Conservation (phyloP, 2,888 invertebrate genomes). For the Metacarcinus magister region DNA sequence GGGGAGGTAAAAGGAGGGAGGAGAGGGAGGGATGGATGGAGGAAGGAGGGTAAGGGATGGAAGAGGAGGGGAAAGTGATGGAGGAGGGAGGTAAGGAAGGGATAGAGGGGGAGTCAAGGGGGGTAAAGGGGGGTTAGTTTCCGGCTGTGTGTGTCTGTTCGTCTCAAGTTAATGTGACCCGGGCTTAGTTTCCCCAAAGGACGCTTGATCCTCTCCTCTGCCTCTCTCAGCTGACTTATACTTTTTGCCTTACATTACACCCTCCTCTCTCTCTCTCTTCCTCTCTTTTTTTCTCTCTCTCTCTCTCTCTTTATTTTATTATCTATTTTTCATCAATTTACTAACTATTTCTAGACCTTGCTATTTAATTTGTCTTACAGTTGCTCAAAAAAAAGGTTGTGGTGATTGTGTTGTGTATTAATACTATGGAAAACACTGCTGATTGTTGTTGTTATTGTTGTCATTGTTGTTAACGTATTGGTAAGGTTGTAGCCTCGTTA, state of each 20-base stretch:
- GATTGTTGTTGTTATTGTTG: too few relatives aligned
- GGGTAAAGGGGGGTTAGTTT: background rate
- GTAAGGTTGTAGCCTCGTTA: too few relatives aligned
- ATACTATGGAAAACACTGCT: too few relatives aligned
- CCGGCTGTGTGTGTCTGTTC: slow-evolving; percentile 8
- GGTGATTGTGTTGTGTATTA: too few relatives aligned
- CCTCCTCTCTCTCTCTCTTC: background rate
- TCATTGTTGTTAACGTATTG: too few relatives aligned
- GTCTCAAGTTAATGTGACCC: background rate
- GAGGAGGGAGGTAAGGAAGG: background rate
- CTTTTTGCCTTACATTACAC: too few relatives aligned
- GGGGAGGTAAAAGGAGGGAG: background rate
- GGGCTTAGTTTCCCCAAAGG: background rate
- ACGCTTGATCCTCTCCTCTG: background rate
- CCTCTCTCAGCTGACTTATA: background rate
- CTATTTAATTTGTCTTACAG: background rate
- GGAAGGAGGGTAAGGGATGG: background rate
- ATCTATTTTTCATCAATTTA: background rate
- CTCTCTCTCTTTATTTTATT: background rate
- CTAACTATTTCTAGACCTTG: background rate
- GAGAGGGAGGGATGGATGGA: background rate
- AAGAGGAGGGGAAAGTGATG: background rate
- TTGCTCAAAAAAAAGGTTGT: too few relatives aligned
- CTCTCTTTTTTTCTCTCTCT: background rate
- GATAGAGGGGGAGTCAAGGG: background rate